A percentile compares a stretch with the other conserved stretches of the same genome.
Conservation (phyloP, 1,140 invertebrate species). For the Cydia splendana region DNA sequence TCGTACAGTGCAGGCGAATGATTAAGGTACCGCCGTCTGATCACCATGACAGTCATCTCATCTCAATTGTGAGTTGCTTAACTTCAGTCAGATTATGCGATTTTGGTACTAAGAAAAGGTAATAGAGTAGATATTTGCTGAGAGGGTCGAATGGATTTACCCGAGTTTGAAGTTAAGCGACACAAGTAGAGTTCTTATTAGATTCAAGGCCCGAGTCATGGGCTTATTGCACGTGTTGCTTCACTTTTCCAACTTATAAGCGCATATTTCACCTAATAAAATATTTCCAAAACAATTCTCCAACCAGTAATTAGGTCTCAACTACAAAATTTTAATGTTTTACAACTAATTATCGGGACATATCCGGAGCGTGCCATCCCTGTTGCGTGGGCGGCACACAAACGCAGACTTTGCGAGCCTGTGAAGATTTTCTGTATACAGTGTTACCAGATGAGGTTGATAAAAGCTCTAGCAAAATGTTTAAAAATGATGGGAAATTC, state of each 20-base stretch:
- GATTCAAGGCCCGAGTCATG: background rate
- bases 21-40: too few relatives aligned
- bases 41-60: too few relatives aligned
- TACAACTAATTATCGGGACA: background rate
- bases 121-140: too few relatives aligned
- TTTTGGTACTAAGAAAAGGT: too few relatives aligned
- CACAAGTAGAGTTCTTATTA: too few relatives aligned
- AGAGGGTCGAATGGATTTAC: too few relatives aligned
- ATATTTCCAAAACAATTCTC: background rate
- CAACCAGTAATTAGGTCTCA: background rate
- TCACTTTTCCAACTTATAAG: background rate
- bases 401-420: background rate
- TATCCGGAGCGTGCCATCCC: constrained; percentile 4
- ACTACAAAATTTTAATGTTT: background rate
- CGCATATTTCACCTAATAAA: background rate
- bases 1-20: too few relatives aligned
- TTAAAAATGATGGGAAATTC: background rate
- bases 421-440: background rate
- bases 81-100: too few relatives aligned
- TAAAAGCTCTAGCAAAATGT: background rate
- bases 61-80: too few relatives aligned
- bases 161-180: too few relatives aligned
- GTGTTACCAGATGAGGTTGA: background rate
- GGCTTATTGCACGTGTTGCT: background rate
- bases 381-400: constrained; percentile 12